Percentiles rank a stretch among this genome's conserved stretches.
Evolutionary conservation across 1,140 invertebrate genomes (phyloP).

Genomic region (Archivesica marissinica): DNA sequence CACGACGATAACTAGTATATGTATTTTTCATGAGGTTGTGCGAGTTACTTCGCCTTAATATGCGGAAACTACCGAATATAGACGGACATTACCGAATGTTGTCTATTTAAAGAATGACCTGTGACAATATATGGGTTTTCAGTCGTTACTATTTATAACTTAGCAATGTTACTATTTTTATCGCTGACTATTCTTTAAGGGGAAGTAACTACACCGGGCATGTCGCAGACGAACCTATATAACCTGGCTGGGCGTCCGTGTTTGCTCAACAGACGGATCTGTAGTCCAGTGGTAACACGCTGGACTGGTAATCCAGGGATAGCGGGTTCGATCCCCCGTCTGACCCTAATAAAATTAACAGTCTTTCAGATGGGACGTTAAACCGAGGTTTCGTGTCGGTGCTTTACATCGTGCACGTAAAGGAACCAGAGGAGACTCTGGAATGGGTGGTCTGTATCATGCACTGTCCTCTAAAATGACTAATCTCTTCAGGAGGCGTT

Average conservation of each 20-base stretch:
- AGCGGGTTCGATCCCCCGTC: background rate
- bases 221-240: background rate
- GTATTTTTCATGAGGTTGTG: too few species aligned
- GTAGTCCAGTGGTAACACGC: background rate
- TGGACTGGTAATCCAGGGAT: background rate
- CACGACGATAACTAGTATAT: too few species aligned
- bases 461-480: too few species aligned
- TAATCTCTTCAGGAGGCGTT: too few species aligned
- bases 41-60: too few species aligned
- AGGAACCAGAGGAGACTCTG: too few species aligned
- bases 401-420: too few species aligned
- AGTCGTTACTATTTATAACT: background rate
- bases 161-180: too few species aligned
- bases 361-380: background rate
- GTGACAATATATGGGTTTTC: slow-evolving; percentile 17
- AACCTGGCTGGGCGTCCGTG: background rate
- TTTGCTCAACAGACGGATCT: background rate
- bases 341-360: background rate
- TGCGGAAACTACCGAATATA: background rate
- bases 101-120: slow-evolving; percentile 26
- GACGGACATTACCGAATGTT: background rate
- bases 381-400: background rate
- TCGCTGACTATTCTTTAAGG: background rate
- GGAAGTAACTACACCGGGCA: background rate
- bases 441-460: too few species aligned